Evolutionary conservation across 2,888 invertebrate species (phyloP).

Genomic region (Plebejus anna): DNA sequence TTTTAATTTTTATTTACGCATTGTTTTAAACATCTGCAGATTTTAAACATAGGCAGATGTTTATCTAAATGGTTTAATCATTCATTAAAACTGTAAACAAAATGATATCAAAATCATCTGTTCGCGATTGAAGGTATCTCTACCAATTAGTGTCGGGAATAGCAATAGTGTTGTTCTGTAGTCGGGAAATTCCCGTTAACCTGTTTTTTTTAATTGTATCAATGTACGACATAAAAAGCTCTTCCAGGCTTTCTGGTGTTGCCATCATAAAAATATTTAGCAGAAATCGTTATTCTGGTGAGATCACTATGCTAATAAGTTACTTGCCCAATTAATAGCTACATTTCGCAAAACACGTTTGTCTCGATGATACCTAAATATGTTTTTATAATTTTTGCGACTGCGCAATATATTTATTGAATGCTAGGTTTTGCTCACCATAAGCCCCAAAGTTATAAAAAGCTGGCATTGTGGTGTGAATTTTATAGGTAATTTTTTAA

Average conservation of each 20-base stretch:
- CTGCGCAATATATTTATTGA: background rate
- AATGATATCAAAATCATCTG: background rate
- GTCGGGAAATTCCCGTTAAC: too few relatives aligned
- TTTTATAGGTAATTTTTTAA: background rate
- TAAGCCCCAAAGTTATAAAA: background rate
- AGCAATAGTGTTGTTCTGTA: too few relatives aligned
- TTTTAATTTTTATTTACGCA: background rate
- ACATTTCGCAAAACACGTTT: conserved; percentile 1
- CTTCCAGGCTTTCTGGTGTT: background rate
- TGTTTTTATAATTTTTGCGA: background rate
- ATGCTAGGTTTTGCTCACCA: background rate
- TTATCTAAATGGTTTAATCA: background rate
- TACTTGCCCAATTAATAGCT: background rate
- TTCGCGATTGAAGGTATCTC: too few relatives aligned
- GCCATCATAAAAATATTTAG: background rate
- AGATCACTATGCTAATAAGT: background rate
- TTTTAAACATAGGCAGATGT: background rate
- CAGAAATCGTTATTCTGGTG: background rate
- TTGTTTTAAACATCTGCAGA: background rate
- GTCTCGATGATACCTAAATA: background rate
- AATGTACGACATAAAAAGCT: background rate
- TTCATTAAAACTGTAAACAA: background rate
- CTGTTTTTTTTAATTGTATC: background rate
- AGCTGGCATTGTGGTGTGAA: background rate
- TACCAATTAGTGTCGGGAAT: too few relatives aligned